Percentiles rank a stretch among this genome's conserved stretches.
Evolutionary conservation across 2,888 invertebrate genomes (phyloP).

Genomic region (Pseudococcus longispinus): DNA sequence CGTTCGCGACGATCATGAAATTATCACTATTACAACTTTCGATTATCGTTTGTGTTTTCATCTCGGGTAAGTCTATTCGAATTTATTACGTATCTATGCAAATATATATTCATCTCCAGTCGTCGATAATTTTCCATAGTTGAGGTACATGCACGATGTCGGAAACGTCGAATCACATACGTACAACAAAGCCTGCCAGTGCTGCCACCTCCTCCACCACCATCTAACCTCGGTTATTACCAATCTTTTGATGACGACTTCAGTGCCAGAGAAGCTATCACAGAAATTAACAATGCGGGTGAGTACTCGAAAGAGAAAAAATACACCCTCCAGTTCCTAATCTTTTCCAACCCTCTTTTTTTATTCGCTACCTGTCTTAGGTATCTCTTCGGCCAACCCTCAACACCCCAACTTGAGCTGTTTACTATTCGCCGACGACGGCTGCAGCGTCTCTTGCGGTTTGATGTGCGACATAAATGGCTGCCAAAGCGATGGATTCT

Average conservation of each 20-base stretch:
- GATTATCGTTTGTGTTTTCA: not conserved
- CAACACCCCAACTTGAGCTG: slow-evolving; percentile 28
- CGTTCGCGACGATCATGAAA: not conserved
- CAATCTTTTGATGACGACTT: not conserved
- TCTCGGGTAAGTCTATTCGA: not conserved
- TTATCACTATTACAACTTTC: not conserved
- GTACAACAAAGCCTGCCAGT: not conserved
- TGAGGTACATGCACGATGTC: not conserved
- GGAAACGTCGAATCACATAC: not conserved
- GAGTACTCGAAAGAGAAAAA: not conserved
- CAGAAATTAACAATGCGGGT: not conserved
- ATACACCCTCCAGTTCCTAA: not conserved
- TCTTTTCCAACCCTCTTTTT: not conserved
- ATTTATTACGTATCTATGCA: not conserved
- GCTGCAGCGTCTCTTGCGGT: not conserved
- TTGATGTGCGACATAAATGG: slow-evolving; percentile 21
- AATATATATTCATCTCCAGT: not conserved
- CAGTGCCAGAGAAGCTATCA: not conserved
- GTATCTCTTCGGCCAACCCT: not conserved
- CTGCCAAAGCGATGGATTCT: slow-evolving; percentile 8
- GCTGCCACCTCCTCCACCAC: not conserved
- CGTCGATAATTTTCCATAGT: not conserved
- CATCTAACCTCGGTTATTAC: not conserved
- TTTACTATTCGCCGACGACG: slow-evolving; percentile 16
- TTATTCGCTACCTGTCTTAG: too few relatives aligned